Evolutionary conservation across 2,113 vertebrate genomes (phyloP), one percentile per base, ranked within the genome.

Genomic region (Zosterops pallidus): DNA sequence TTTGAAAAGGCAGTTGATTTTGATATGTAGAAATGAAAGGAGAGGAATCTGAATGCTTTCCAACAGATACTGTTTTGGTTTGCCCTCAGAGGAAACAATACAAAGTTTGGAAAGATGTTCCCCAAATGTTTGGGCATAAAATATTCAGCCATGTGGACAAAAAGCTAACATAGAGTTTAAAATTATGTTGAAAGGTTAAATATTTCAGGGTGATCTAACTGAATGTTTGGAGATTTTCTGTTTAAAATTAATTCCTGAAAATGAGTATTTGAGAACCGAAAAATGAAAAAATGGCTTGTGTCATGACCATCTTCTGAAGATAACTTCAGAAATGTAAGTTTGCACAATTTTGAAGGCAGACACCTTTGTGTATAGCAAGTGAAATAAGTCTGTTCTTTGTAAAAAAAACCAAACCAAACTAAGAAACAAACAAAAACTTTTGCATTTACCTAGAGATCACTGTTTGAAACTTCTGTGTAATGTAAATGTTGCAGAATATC

Each of bases 391-490:
- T 91, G 77, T 90, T 44, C 74, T 94, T 95, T 92, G 79, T 91
- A 44, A 68, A 86, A 39, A 60, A 84, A 47, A 28, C 0, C 10
- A 22, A 72, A 60, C 19, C 5, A 50, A 47, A 35, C 12, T 0
- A 68, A 78, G 20, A 67, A 70, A 25, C 71, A 63, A 55, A 56
- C 42, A 55, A 23, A n/a, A 37, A 22, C 13, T 68, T 69, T 76
- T 89, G 69, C 55, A n/a, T 95, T 95, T 96, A 78, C 47, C 62
- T 96, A 41, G 63, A 83, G 49, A 78, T 93, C 89, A 86, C 44
- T 90, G 82, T 89, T 97, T 47, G 87, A 94, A 91, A 92, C 65
- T 93, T 67, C 60, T 82, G 19, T 90, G 75, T 94, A 65, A 92
- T 93, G 53, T 89, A 92, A 92, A 77, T 80, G 68, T 95, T 94